Evolutionary conservation across 2,797 vertebrate genomes (phyloP).

Genomic region (Tinamus major): DNA sequence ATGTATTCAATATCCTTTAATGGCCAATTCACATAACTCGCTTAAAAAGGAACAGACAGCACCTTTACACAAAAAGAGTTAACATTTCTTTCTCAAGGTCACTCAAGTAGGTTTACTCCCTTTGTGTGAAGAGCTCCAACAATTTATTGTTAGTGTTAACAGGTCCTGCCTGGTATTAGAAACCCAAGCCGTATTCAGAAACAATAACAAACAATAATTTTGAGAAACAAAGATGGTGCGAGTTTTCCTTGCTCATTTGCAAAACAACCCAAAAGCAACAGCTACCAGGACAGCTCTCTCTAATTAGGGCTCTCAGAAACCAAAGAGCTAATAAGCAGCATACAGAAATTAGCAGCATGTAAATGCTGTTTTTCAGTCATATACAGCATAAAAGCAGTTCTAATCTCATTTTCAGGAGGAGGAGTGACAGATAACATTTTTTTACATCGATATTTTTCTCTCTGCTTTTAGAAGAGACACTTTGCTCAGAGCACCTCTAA

Average conservation of each 20-base stretch:
- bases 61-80: constrained; percentile 25
- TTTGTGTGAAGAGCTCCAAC: constrained; percentile 1
- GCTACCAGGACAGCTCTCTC: constrained; percentile 58
- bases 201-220: constrained; percentile 83
- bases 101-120: constrained; percentile 19
- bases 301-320: constrained; percentile 46
- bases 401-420: constrained; percentile 22
- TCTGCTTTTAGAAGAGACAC: neutral
- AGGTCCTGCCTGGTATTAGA: constrained; percentile 76
- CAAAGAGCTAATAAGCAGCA: constrained; percentile 52
- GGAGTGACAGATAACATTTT: neutral
- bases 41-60: neutral
- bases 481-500: constrained; percentile 33
- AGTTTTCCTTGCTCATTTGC: constrained; percentile 84
- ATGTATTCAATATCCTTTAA: neutral
- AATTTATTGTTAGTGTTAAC: constrained; percentile 54
- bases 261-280: constrained; percentile 80
- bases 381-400: constrained; percentile 56
- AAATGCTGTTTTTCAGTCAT: constrained; percentile 25
- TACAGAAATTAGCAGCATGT: constrained; percentile 41
- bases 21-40: neutral
- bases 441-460: constrained; percentile 43
- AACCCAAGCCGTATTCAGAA: constrained; percentile 82
- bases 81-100: constrained; percentile 66
- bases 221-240: constrained; percentile 77